Evolutionary conservation across 2,888 invertebrate species (phyloP), one percentile per base, ranked within the genome.

Genomic region (Agrotis segetum): DNA sequence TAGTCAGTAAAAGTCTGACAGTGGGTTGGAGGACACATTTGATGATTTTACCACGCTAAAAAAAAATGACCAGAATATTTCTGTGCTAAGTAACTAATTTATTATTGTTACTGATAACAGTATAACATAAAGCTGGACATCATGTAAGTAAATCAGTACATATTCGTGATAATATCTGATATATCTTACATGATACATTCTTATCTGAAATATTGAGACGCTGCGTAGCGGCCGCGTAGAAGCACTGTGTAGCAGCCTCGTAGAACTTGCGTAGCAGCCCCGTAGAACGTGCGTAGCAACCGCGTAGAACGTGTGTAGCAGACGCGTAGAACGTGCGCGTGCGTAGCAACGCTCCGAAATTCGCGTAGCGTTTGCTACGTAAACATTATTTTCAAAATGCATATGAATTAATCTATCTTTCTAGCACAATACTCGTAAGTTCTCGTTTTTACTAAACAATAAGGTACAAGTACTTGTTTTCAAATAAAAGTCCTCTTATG

Each of bases 1-100:
- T n/a, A n/a, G n/a, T n/a, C n/a, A n/a, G n/a, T n/a, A n/a, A n/a
- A n/a, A n/a, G n/a, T n/a, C n/a, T n/a, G n/a, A n/a, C n/a, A n/a
- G n/a, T n/a, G n/a, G n/a, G n/a, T n/a, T n/a, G n/a, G n/a, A n/a
- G n/a, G n/a, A n/a, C n/a, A n/a, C n/a, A n/a, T n/a, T n/a, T n/a
- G n/a, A n/a, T n/a, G n/a, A n/a, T n/a, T n/a, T n/a, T n/a, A n/a
- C n/a, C n/a, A n/a, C n/a, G n/a, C n/a, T n/a, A n/a, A n/a, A n/a
- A n/a, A n/a, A n/a, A n/a, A n/a, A n/a, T n/a, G 14, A 34, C 5
- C 9, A 21, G 16, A 40, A 21, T 19, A 34, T 46, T 34, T 47
- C n/a, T 60, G 29, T 19, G 40, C 21, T 50, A 67, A 67, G 9
- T 24, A 24, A 65, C 21, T 50, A 67, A 67, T 5, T 24, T n/a